phyloP scores from a whole-genome alignment of 2,797 vertebrate species.

The Cynopterus sphinx region DNA sequence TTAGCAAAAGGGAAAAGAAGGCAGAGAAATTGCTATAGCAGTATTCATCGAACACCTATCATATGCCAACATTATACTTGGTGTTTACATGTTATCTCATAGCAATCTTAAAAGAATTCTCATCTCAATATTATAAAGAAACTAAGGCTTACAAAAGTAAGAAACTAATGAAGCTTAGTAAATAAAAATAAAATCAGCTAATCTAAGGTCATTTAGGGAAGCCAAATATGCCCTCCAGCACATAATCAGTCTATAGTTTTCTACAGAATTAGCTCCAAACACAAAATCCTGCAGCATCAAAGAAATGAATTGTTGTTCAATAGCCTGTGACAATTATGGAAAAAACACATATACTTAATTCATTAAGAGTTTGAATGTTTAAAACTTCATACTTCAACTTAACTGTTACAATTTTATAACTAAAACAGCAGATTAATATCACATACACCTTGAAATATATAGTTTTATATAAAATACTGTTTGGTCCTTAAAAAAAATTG shows the following conservation, averaged over 20 bases:
- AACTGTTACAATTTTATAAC: background rate
- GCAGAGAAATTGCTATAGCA: background rate
- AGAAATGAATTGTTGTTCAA: background rate
- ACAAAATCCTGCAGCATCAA: background rate
- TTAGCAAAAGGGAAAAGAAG: background rate
- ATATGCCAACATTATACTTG: background rate
- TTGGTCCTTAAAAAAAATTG: constrained; percentile 86
- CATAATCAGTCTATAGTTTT: background rate
- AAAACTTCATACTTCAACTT: background rate
- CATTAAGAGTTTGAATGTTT: background rate
- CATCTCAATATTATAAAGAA: background rate
- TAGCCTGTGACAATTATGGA: background rate
- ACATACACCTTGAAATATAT: background rate
- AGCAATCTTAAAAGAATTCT: background rate
- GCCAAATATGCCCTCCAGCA: background rate
- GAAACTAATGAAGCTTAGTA: background rate
- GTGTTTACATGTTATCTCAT: background rate
- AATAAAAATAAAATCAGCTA: constrained; percentile 17
- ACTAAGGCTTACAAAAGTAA: background rate
- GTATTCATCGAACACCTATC: background rate
- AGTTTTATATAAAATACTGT: constrained; percentile 67
- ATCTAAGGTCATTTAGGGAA: background rate
- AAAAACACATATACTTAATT: background rate
- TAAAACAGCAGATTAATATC: background rate
- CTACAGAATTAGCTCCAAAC: background rate